Evolutionary conservation across 1,140 invertebrate genomes (phyloP).

Genomic region (Diprion similis): DNA sequence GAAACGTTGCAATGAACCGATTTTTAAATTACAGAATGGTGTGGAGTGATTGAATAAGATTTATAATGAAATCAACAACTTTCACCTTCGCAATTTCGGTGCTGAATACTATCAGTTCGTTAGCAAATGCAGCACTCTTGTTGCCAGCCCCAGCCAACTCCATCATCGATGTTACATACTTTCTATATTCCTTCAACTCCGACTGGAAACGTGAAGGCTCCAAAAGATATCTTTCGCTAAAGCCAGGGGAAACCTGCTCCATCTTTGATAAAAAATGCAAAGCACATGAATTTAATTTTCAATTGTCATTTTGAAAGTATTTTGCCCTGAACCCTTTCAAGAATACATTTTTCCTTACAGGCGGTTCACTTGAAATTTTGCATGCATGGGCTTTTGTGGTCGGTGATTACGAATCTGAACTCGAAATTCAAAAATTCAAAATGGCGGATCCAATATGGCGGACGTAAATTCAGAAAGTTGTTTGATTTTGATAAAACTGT

Average conservation of each 20-base stretch:
- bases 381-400: no score
- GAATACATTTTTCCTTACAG: no score
- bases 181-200: constrained; percentile 67
- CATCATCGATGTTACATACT: constrained; percentile 67
- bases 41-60: not conserved
- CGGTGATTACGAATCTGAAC: no score
- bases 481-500: no score
- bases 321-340: not conserved
- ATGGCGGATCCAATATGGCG: no score
- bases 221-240: constrained; percentile 70
- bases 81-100: constrained; percentile 71
- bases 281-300: not conserved
- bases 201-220: constrained; percentile 66
- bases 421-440: no score
- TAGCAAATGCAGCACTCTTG: constrained; percentile 64
- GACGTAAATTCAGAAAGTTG: no score
- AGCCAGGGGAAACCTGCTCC: constrained; percentile 72
- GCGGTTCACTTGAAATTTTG: not conserved
- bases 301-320: not conserved
- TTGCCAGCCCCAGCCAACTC: constrained; percentile 57
- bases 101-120: constrained; percentile 75
- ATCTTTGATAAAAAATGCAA: constrained; percentile 55
- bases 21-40: not conserved
- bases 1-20: not conserved
- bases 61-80: not conserved